Conservation (phyloP, 2,888 invertebrate genomes). For the Branchipolynoe longqiensis region DNA sequence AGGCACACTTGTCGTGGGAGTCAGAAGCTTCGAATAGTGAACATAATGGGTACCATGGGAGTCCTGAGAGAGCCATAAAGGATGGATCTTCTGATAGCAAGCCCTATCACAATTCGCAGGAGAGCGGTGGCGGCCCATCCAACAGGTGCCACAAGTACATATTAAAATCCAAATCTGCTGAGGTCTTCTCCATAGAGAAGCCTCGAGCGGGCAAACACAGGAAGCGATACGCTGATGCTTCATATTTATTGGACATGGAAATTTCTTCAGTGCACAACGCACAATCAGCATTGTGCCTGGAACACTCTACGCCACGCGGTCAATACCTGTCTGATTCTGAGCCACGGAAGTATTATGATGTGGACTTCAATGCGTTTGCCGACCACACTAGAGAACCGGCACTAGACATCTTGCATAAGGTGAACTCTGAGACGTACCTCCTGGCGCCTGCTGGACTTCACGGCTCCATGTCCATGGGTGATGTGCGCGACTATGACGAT, state of each 20-base stretch:
- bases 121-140: neutral
- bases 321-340: conserved; percentile 13
- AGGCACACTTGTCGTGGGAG: neutral
- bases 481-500: conserved; percentile 37
- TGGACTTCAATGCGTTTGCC: conserved; percentile 7
- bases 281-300: conserved; percentile 18
- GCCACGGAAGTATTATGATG: conserved; percentile 40
- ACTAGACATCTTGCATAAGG: neutral
- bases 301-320: conserved; percentile 37
- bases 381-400: neutral
- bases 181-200: conserved; percentile 42
- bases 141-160: conserved; percentile 5
- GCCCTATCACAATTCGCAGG: neutral
- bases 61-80: neutral
- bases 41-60: neutral
- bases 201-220: neutral
- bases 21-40: conserved; percentile 15
- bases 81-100: neutral
- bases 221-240: neutral
- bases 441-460: conserved; percentile 4
- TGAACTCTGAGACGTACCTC: conserved; percentile 41
- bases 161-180: conserved; percentile 30
- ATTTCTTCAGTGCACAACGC: conserved; percentile 12
- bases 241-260: conserved; percentile 42
- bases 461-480: conserved; percentile 54